phyloP scores from a whole-genome alignment of 2,797 vertebrate species.

The Schizothorax lantsangensis region DNA sequence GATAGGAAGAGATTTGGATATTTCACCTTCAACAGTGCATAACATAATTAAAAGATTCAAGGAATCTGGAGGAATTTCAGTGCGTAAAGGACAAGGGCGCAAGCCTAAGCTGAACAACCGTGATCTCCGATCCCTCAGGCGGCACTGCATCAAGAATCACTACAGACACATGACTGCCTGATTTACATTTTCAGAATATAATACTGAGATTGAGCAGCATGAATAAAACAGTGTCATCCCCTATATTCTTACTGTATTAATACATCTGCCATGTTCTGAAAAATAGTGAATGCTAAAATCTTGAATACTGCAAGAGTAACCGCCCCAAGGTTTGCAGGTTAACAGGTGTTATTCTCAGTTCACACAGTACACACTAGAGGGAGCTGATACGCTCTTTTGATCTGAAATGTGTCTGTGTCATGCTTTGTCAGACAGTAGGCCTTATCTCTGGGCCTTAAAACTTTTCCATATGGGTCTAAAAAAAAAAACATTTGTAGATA shows the following conservation, averaged over 20 bases:
- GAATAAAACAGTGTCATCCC: not conserved
- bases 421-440: not conserved
- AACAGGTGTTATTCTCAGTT: not conserved
- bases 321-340: not conserved
- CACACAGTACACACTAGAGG: conserved; percentile 51
- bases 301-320: too few relatives aligned
- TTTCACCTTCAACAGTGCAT: too few relatives aligned
- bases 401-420: not conserved
- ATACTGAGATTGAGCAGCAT: not conserved
- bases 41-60: too few relatives aligned
- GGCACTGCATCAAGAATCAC: too few relatives aligned
- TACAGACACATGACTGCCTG: not conserved
- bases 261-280: not conserved
- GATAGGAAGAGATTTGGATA: too few relatives aligned
- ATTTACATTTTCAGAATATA: not conserved
- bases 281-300: not conserved
- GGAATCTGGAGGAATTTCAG: too few relatives aligned
- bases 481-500: not conserved
- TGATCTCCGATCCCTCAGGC: too few relatives aligned
- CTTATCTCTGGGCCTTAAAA: not conserved
- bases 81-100: too few relatives aligned
- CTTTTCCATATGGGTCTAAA: not conserved
- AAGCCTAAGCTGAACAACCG: too few relatives aligned
- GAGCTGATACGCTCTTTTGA: conserved; percentile 42
- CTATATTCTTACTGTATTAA: not conserved